A percentile compares a stretch with the other conserved stretches of the same genome.
Evolutionary conservation across 2,797 vertebrate genomes (phyloP).

Genomic region (Bradypodion ventrale): DNA sequence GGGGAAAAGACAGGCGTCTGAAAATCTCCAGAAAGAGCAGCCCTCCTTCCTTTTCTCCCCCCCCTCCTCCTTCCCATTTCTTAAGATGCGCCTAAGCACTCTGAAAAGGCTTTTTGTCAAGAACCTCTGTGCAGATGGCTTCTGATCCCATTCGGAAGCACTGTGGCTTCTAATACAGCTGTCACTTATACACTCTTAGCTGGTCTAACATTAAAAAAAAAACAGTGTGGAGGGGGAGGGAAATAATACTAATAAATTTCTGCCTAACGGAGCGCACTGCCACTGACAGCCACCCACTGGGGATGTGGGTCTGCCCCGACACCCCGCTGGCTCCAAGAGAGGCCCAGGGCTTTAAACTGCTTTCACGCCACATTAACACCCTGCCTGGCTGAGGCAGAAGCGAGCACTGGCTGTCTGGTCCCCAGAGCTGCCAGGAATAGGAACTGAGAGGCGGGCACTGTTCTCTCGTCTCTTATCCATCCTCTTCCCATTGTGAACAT

Average conservation of each 20-base stretch:
- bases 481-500: not conserved
- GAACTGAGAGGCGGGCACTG: not conserved
- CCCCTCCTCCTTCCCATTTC: constrained; percentile 1
- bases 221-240: not conserved
- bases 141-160: constrained; percentile 78
- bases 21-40: constrained; percentile 44
- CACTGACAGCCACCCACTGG: constrained; percentile 61
- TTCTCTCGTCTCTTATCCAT: constrained; percentile 28
- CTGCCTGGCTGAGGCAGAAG: constrained; percentile 44
- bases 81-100: constrained; percentile 44
- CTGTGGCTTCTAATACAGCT: constrained; percentile 80
- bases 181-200: constrained; percentile 76
- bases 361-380: constrained; percentile 64
- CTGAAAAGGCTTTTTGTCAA: constrained; percentile 63
- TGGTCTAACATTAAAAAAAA: constrained; percentile 52
- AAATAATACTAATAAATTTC: constrained; percentile 68
- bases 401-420: constrained; percentile 29
- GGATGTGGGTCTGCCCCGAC: constrained; percentile 42
- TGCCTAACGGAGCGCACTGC: constrained; percentile 42
- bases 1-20: constrained; percentile 15
- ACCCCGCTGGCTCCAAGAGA: constrained; percentile 48
- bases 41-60: constrained; percentile 41
- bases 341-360: constrained; percentile 50
- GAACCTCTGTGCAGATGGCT: constrained; percentile 55
- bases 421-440: constrained; percentile 8